phyloP scores from a whole-genome alignment of 1,140 invertebrate species.

The Drosophila seguyi region DNA sequence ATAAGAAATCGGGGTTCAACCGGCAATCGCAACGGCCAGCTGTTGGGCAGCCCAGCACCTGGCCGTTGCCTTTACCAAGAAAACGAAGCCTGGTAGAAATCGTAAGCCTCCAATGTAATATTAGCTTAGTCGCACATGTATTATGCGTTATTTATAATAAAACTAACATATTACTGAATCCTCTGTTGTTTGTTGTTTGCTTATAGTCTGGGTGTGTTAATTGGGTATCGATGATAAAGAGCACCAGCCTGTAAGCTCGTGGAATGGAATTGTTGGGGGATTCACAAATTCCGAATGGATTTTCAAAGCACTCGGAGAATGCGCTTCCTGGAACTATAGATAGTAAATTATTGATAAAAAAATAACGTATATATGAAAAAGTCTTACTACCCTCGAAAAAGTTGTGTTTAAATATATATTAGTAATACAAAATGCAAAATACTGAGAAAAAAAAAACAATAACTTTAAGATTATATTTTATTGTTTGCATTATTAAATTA shows the following conservation, averaged over 20 bases:
- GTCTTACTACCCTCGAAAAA: neutral
- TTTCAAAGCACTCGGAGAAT: neutral
- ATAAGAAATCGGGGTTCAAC: constrained; percentile 15
- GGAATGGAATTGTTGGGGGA: neutral
- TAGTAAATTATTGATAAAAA: neutral
- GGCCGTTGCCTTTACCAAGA: constrained; percentile 42
- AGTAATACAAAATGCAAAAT: neutral
- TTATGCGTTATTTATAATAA: constrained; percentile 52
- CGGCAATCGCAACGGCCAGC: constrained; percentile 56
- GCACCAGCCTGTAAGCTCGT: neutral
- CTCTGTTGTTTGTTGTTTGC: neutral
- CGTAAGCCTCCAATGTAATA: constrained; percentile 38
- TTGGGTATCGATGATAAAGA: constrained; percentile 1
- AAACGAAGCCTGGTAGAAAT: constrained; percentile 17
- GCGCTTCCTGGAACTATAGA: neutral
- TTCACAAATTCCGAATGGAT: constrained; percentile 7
- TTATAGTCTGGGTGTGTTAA: neutral
- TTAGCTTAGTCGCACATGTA: constrained; percentile 41
- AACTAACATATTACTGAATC: constrained; percentile 47
- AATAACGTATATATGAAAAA: too few species aligned
- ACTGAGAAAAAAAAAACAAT: neutral
- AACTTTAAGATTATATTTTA: neutral
- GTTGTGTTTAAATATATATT: neutral
- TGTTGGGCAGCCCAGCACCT: constrained; percentile 37
- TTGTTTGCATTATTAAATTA: neutral